phyloP scores from a whole-genome alignment of 2,888 invertebrate species.

The Cordilura impudica region DNA sequence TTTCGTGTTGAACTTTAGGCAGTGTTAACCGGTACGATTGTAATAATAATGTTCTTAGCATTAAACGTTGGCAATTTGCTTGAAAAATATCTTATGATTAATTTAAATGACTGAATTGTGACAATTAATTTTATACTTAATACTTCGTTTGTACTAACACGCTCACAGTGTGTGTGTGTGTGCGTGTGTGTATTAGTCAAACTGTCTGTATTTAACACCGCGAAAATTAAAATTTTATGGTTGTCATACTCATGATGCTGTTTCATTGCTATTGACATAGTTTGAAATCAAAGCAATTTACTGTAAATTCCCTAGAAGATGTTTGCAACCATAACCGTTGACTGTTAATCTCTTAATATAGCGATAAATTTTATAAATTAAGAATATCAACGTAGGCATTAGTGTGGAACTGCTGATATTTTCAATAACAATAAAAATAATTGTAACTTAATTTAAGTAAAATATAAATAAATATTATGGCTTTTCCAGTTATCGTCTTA shows the following conservation, averaged over 20 bases:
- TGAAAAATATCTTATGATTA: conserved; percentile 64
- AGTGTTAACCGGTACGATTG: conserved; percentile 26
- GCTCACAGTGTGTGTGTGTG: neutral
- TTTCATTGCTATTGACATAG: conserved; percentile 19
- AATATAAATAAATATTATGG: too few species aligned
- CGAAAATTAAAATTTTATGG: conserved; percentile 5
- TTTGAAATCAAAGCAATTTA: conserved; percentile 1
- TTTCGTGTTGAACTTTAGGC: conserved; percentile 17
- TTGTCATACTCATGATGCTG: neutral
- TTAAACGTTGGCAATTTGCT: conserved; percentile 53
- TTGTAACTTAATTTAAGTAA: too few species aligned
- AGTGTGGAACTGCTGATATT: conserved; percentile 43
- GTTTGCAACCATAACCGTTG: conserved; percentile 29
- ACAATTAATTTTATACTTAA: conserved; percentile 62
- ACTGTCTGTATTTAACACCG: neutral
- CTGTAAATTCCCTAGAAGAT: conserved; percentile 11
- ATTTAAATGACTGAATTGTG: conserved; percentile 64
- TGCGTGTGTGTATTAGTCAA: too few species aligned
- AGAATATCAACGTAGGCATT: conserved; percentile 38
- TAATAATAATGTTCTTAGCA: conserved; percentile 1
- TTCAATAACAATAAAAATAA: conserved; percentile 45
- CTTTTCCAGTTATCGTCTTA: too few species aligned
- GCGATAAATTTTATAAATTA: conserved; percentile 26
- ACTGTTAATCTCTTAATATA: conserved; percentile 41
- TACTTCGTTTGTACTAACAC: neutral